These are phyloP conservation scores for Diabrotica virgifera DNA, from an alignment of 1,140 invertebrate species.

Conservation along the genomic window DNA sequence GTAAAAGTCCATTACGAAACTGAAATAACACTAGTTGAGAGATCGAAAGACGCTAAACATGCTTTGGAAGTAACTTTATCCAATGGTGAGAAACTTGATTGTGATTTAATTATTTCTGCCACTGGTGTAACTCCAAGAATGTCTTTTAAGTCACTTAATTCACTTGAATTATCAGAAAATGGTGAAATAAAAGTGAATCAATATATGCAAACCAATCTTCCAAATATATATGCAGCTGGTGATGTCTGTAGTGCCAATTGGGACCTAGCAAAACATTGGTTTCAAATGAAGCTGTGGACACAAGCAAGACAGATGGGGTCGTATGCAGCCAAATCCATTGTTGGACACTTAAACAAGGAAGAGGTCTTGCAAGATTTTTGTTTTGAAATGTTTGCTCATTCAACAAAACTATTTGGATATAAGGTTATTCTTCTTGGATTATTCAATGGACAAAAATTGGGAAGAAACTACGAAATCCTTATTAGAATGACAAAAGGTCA, in stretches of 20 bases:
- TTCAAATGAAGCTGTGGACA: constrained; percentile 96
- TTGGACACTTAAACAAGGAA: constrained; percentile 60
- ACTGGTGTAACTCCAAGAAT: constrained; percentile 84
- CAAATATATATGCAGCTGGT: constrained; percentile 88
- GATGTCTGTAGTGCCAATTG: constrained; percentile 86
- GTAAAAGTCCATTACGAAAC: constrained; percentile 66
- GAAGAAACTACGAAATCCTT: constrained; percentile 81
- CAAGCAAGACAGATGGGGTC: constrained; percentile 96
- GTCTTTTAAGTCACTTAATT: constrained; percentile 55
- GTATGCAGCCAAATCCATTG: constrained; percentile 91
- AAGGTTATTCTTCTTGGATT: constrained; percentile 92
- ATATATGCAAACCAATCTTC: constrained; percentile 76
- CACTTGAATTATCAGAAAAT: constrained; percentile 64
- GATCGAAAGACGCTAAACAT: constrained; percentile 49
- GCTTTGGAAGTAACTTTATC: constrained; percentile 71
- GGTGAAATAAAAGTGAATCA: constrained; percentile 80
- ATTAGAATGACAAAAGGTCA: constrained; percentile 77
- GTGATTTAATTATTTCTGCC: constrained; percentile 93
- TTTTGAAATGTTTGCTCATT: constrained; percentile 96
- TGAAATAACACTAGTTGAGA: constrained; percentile 61
- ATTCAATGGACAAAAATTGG: constrained; percentile 90
- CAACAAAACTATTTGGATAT: constrained; percentile 92
- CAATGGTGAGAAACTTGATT: constrained; percentile 72
- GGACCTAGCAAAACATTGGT: constrained; percentile 81
- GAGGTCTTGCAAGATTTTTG: constrained; percentile 80